Percentiles rank a stretch among this genome's conserved stretches.
Evolutionary conservation across 2,888 invertebrate genomes (phyloP).

Genomic region (Coleophora deauratella): DNA sequence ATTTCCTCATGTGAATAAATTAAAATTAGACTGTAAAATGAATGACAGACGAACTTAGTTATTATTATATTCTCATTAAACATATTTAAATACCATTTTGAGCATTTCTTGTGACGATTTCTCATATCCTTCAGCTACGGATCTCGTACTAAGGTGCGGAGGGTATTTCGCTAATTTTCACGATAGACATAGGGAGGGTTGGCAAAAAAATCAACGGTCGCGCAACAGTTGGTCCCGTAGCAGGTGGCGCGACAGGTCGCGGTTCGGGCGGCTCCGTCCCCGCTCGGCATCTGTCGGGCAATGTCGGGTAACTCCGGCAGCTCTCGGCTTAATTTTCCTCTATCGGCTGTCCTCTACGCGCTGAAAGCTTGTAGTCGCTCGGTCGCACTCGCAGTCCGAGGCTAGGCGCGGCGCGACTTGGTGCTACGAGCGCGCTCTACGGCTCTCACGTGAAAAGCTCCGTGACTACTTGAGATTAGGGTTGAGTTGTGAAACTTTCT

Average conservation of each 20-base stretch:
- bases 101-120: no score
- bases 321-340: constrained; percentile 40
- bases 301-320: constrained; percentile 30
- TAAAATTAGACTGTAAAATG: no score
- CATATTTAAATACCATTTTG: no score
- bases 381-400: constrained; percentile 41
- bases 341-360: constrained; percentile 60
- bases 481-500: no score
- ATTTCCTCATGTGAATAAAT: no score
- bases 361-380: constrained; percentile 43
- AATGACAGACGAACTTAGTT: no score
- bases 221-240: constrained; percentile 68
- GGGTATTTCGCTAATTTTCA: constrained; percentile 53
- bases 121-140: no score
- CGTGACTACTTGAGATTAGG: constrained; percentile 15
- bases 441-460: constrained; percentile 29
- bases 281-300: constrained; percentile 35
- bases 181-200: constrained; percentile 42
- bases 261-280: constrained; percentile 16
- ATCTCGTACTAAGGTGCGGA: not conserved
- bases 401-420: constrained; percentile 47
- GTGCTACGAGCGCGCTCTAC: constrained; percentile 34
- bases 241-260: constrained; percentile 70
- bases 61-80: no score
- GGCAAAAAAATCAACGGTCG: constrained; percentile 71